Conservation (phyloP, 2,797 vertebrate genomes). For the Xerus rutilus region DNA sequence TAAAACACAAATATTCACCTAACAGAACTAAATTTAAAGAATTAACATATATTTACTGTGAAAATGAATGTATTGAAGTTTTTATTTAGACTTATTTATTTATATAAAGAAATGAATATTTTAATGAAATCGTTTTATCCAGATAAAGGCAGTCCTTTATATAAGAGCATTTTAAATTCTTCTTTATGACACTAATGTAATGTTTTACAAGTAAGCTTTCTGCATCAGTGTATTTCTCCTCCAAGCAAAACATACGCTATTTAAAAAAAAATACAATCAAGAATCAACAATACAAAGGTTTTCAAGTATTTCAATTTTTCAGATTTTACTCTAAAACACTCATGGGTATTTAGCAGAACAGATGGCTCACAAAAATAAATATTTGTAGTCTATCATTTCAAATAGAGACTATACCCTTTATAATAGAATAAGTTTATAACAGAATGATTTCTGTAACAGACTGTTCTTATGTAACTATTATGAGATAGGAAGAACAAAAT, state of each 20-base stretch:
- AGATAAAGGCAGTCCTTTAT: not conserved
- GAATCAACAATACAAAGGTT: constrained; percentile 59
- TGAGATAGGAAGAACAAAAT: constrained; percentile 47
- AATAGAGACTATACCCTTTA: constrained; percentile 73
- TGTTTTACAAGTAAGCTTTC: constrained; percentile 37
- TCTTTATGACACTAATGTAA: constrained; percentile 30
- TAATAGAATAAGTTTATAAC: constrained; percentile 68
- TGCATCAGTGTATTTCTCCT: constrained; percentile 38
- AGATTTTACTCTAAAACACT: constrained; percentile 65
- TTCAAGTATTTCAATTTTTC: constrained; percentile 73
- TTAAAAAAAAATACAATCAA: not conserved
- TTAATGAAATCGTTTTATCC: constrained; percentile 29
- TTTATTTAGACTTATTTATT: not conserved
- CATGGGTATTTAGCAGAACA: constrained; percentile 69
- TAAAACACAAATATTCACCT: not conserved
- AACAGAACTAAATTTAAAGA: constrained; percentile 13
- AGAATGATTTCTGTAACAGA: constrained; percentile 72
- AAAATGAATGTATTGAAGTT: not conserved
- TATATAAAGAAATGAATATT: not conserved
- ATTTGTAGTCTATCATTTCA: constrained; percentile 79
- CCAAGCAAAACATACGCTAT: constrained; percentile 37
- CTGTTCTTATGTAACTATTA: constrained; percentile 70
- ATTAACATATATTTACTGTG: constrained; percentile 14
- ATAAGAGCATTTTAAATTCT: constrained; percentile 31
- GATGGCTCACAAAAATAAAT: constrained; percentile 76